phyloP scores from a whole-genome alignment of 2,888 invertebrate genomes.

The Drosophila planitibia region DNA sequence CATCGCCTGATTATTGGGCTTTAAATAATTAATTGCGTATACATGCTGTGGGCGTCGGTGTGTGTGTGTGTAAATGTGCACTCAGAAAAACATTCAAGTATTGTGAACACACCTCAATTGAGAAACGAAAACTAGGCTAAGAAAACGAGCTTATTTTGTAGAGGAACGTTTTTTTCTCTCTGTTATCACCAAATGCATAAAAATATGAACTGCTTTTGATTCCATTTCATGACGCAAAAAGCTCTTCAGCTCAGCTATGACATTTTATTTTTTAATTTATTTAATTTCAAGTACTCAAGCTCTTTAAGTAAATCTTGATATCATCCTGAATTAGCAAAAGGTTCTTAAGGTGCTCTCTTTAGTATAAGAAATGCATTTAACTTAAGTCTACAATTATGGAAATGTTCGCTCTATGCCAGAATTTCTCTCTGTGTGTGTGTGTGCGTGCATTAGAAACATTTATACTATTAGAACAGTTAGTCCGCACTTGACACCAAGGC shows the following conservation, averaged over 20 bases:
- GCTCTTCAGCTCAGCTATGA: neutral
- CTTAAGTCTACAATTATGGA: neutral
- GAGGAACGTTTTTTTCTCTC: neutral
- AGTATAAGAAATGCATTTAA: neutral
- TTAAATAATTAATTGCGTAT: constrained; percentile 77
- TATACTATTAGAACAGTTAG: neutral
- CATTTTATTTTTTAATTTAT: neutral
- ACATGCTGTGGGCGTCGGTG: constrained; percentile 32
- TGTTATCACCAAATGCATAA: neutral
- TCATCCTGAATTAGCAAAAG: neutral
- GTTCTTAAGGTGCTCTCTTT: neutral
- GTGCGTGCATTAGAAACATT: neutral
- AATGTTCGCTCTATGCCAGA: neutral
- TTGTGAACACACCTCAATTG: neutral
- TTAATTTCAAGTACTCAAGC: neutral
- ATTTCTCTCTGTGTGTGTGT: neutral
- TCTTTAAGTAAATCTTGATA: neutral
- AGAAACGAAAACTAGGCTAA: neutral
- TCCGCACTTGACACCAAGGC: constrained; percentile 16
- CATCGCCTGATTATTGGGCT: constrained; percentile 68
- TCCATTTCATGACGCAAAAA: neutral
- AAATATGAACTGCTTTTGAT: neutral
- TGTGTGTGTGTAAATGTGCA: neutral
- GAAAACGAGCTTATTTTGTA: neutral
- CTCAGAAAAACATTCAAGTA: neutral